Base-by-base conservation (phyloP, 1,140 invertebrate genomes). In the Pogonomyrmex californicus region DNA sequence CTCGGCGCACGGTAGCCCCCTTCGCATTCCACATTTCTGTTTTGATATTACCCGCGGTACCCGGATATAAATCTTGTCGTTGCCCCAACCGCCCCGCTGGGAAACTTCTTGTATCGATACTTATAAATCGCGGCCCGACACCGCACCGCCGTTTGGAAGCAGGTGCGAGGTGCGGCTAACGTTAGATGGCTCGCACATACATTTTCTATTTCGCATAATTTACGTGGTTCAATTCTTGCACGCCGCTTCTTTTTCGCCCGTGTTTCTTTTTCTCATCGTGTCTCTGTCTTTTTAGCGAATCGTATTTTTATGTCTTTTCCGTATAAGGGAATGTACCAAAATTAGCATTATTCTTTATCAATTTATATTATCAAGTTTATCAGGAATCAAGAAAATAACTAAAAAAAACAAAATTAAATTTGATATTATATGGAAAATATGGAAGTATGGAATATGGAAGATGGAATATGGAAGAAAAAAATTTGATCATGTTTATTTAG, bases 21-120 rank as follows among this genome's bases (percentile, higher is more conserved):
- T 47, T 76, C 62, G 65, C 78, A 88, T 91, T 90, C 73, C 87
- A 68, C 86, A 86, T 91, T 91, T 90, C 89, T 91, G 82, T 86
- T 82, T 75, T 44, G 62, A 90, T 90, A 90, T 87, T 85, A 49
- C 75, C 44, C 68, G 33, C 47, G 38, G 44, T 54, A 56, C 17
- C 79, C 79, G 66, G 68, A 75, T 85, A 83, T 85, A 85, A 85
- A 85, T 85, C 71, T 85, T 47, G 23, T 41, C 12, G 71, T 77
- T 77, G 56, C 56, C 60, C 38, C 5, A 63, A 63, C 82, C 49
- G 73, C 33, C 73, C 47, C 66, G 68, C 79, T 73, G 79, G 68
- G 51, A 83, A 83, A 73, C 79, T 82, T 71, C 78, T 83, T 73
- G 79, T 49, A 83, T 73, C 68, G 68, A 83, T 83, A 73, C 79